Evolutionary conservation across 2,113 vertebrate species (phyloP), one percentile per base, ranked within the genome.

Genomic region (Prietella phreatophila): DNA sequence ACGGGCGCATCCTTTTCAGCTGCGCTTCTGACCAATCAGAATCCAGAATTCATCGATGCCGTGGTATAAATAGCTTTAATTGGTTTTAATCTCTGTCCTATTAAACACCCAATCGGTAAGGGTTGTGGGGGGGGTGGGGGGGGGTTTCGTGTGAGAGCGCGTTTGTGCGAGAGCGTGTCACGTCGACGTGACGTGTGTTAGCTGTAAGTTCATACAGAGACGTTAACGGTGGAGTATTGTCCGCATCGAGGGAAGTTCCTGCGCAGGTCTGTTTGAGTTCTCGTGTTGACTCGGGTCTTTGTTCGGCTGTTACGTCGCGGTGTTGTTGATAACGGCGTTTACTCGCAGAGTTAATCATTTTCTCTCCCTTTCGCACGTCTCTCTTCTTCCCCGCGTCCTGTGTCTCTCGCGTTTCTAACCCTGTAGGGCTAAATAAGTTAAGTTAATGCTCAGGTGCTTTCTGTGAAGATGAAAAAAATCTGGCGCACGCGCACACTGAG

Each of bases 211-310:
- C 58, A 4, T 69, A 15, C 67, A n/a, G 61, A 27, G 27, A 13
- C 2, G 67, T 30, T 69, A 22, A 27, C 4, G 11, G 13, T 1
- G 36, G 83, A 56, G 36, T 30, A 20, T 36, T 55, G 1, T 7
- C 17, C 20, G 36, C 5, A 2, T 14, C 8, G 10, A 80, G 50
- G 2, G 55, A 42, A 22, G 11, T 47, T 80, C 71, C 13, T 60
- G 50, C 58, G 33, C 56, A 17, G 56, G 11, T 36, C 65, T 90
- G 89, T 91, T 89, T 87, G 61, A 80, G 79, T 60, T 17, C 39
- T n/a, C 27, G 84, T 83, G 89, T 88, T 91, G 83, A 87, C 89
- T 78, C 33, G 1, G 27, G 55, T 87, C 78, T 75, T 89, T 89
- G 83, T 88, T 86, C 42, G 13, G 55, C 55, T 55, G 58, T 89